These are phyloP conservation scores for Odobenus rosmarus DNA, from an alignment of 2,113 vertebrate genomes.

Conservation along the genomic window DNA sequence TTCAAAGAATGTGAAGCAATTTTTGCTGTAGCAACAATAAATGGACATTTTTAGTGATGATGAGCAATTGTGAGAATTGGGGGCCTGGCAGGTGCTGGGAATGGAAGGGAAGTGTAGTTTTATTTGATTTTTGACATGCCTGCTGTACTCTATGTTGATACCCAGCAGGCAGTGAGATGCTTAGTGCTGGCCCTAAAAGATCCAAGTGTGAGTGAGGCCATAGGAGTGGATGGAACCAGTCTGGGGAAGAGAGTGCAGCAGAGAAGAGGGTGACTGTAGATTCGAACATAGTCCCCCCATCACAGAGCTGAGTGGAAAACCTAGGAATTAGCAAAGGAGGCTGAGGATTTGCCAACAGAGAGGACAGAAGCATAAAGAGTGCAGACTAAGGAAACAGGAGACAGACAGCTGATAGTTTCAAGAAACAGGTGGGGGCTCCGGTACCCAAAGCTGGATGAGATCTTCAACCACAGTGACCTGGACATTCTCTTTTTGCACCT, in stretches of 20 bases:
- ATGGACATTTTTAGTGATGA: constrained; percentile 1
- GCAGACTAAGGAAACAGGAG: background rate
- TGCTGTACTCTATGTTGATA: background rate
- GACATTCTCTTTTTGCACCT: background rate
- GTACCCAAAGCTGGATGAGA: background rate
- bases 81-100: background rate
- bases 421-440: background rate
- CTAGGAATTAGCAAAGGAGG: background rate
- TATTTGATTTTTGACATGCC: background rate
- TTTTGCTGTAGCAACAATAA: background rate
- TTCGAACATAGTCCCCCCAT: background rate
- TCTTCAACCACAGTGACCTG: background rate
- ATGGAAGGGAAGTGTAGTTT: background rate
- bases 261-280: background rate
- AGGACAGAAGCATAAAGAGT: background rate
- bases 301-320: background rate
- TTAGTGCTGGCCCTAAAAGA: background rate
- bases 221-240: fast-evolving
- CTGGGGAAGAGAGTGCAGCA: background rate
- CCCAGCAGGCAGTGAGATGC: background rate
- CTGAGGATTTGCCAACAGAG: background rate
- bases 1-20: background rate
- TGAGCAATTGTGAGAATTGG: background rate
- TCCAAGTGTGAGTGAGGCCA: background rate
- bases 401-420: background rate